Base-by-base conservation (phyloP, 2,888 invertebrate genomes). In the Labia minor region DNA sequence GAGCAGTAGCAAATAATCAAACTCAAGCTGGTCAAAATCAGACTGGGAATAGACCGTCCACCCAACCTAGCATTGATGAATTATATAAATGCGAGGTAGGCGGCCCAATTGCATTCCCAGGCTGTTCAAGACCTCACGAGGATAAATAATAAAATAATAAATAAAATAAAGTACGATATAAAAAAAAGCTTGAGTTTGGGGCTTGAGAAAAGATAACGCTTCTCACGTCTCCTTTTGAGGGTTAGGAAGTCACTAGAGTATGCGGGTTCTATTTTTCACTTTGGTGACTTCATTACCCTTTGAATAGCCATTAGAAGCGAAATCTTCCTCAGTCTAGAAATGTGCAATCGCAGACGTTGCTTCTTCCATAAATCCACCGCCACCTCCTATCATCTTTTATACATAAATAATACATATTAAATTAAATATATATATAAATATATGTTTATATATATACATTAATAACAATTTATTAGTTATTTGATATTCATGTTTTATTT, bases 51-150 rank as follows among this genome's bases (percentile, higher is more conserved):
- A 62, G 37, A 49, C 49, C 49, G 49, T 4, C 49, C 49, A 16
- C 49, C 49, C 26, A 26, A 26, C 26, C 68, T 19, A 66, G 70
- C 1, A 70, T 70, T 18, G 71, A 72, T 33, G 73, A 74, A 62
- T 66, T 73, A 37, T 74, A 73, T 68, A 74, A 74, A 64, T 74
- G 73, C 68, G 73, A 74, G 65, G 73, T 74, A 16, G 72, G 73
- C 21, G 72, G 73, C 3, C 72, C 72, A 18, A 73, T 74, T 26
- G 74, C 74, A 14, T 74, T 74, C 68, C 73, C 74, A 11, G 74
- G 73, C 6, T 74, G 74, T 68, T 73, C 74, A 1, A 69, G 73
- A 20, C 73, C 73, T 62, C 72, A 69, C 18, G 70, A 70, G 14
- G 70, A 70, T 63, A 66, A 66, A 66, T 16, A 11, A 11, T 49